These are phyloP conservation scores for Cebidichthys violaceus DNA, from an alignment of 2,113 vertebrate species.

Conservation along the genomic window DNA sequence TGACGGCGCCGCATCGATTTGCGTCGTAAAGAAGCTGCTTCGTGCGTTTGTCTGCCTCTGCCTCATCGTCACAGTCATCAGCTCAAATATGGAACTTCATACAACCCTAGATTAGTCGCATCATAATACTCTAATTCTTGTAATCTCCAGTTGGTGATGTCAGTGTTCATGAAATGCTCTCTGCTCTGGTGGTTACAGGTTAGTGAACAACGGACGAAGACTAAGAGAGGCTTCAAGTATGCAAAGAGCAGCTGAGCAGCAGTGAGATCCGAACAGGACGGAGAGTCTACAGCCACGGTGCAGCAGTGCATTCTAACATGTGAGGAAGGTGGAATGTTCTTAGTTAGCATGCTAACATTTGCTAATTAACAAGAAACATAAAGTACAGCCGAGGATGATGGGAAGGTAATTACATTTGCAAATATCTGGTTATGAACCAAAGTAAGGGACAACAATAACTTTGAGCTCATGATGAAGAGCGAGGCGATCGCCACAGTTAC, in stretches of 20 bases:
- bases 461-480: no score
- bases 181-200: background rate
- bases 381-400: no score
- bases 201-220: background rate
- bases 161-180: background rate
- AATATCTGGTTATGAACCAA: background rate
- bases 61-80: constrained; percentile 26
- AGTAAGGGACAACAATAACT: no score
- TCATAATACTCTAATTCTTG: background rate
- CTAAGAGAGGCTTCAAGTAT: background rate
- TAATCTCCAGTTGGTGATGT: background rate
- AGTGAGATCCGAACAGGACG: background rate
- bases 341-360: no score
- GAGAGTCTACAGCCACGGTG: background rate
- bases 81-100: constrained; percentile 4
- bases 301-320: background rate
- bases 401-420: background rate
- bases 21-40: constrained; percentile 54
- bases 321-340: background rate
- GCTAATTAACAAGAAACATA: no score
- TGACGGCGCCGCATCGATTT: constrained; percentile 48
- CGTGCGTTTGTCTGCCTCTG: constrained; percentile 14
- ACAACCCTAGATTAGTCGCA: background rate
- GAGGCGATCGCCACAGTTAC: no score
- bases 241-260: background rate